phyloP scores from a whole-genome alignment of 2,888 invertebrate genomes.

The Eupithecia subumbrata region DNA sequence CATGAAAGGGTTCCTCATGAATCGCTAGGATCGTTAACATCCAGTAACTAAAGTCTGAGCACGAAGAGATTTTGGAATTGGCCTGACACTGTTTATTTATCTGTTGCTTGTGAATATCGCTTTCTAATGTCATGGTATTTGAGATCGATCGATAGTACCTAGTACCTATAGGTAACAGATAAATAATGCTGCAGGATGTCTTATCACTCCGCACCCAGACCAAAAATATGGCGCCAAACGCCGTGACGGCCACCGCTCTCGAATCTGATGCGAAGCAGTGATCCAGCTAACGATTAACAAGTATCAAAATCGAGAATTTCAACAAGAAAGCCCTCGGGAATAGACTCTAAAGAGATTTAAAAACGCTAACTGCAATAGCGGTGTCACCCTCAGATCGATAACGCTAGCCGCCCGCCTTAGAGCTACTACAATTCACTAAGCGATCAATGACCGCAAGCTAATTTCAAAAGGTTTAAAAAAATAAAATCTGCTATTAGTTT shows the following conservation, averaged over 20 bases:
- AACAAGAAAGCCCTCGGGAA: constrained; percentile 57
- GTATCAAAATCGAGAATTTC: constrained; percentile 55
- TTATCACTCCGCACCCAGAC: neutral
- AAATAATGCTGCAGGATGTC: neutral
- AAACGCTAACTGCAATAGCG: constrained; percentile 61
- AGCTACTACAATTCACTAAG: constrained; percentile 81
- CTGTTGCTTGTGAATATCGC: neutral
- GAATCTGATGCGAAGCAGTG: constrained; percentile 59
- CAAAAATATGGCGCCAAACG: constrained; percentile 55
- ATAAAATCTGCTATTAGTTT: constrained; percentile 82
- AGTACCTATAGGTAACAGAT: neutral
- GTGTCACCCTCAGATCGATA: constrained; percentile 65
- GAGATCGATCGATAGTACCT: neutral
- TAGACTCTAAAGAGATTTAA: constrained; percentile 59
- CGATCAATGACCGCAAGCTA: constrained; percentile 83
- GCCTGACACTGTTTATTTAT: neutral
- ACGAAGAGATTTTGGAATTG: constrained; percentile 4
- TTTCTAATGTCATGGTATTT: neutral
- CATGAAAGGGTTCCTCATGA: constrained; percentile 52
- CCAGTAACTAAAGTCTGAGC: constrained; percentile 54
- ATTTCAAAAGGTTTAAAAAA: constrained; percentile 83
- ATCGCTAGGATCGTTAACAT: constrained; percentile 69
- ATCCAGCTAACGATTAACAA: constrained; percentile 53
- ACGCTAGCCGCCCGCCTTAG: constrained; percentile 78
- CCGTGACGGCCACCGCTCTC: constrained; percentile 73